Evolutionary conservation across 2,113 vertebrate genomes (phyloP).

Genomic region (Sphyrna mokarran): DNA sequence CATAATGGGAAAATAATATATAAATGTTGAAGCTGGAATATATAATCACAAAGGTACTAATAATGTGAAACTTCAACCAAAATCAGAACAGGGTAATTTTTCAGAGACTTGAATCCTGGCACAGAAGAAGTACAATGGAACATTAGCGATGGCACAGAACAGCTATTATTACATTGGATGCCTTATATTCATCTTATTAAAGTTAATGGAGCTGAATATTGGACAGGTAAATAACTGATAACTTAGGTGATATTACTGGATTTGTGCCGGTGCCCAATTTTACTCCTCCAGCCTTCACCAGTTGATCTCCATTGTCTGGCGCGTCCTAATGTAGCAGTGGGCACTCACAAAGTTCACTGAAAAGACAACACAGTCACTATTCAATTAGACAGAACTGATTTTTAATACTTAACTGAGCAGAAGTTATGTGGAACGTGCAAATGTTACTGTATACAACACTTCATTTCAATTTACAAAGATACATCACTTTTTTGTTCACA

Average conservation of each 20-base stretch:
- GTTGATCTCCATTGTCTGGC: background rate
- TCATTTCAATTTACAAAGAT: conserved; percentile 33
- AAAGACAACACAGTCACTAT: background rate
- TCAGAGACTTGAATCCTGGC: background rate
- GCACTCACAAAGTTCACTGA: background rate
- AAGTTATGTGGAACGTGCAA: conserved; percentile 35
- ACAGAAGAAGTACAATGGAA: background rate
- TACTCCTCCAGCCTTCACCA: no score
- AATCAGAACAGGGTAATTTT: background rate
- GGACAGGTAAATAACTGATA: background rate
- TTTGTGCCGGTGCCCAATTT: background rate
- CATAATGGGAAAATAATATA: background rate
- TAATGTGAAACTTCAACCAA: no score
- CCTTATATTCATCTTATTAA: background rate
- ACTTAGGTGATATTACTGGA: background rate
- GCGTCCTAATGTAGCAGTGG: background rate
- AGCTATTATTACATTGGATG: background rate
- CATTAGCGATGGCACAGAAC: background rate
- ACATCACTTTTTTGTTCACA: conserved; percentile 30
- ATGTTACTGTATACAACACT: conserved; percentile 32
- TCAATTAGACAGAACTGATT: conserved; percentile 7
- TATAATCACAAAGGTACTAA: no score
- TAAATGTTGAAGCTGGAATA: background rate
- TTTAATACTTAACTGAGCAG: conserved; percentile 37
- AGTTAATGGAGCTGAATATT: background rate